Base-by-base conservation (phyloP, 2,113 vertebrate genomes). In the Tauraco erythrolophus region DNA sequence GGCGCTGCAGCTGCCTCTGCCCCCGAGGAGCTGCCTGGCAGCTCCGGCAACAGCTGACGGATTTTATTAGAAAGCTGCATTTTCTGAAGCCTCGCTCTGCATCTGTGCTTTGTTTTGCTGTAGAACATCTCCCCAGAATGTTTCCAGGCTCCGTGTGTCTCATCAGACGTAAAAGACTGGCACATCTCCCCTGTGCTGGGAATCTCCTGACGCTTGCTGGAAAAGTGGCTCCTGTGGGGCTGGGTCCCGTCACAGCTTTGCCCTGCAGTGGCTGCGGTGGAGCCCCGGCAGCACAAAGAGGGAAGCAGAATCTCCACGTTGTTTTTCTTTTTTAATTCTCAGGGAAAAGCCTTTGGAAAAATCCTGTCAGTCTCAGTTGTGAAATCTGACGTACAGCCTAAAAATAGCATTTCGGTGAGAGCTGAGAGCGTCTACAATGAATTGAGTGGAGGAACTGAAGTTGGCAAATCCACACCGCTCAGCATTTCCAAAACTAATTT, bases 401-500 rank as follows among this genome's bases (percentile, higher is more conserved):
- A 97, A 97, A 97, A 98, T 94, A 80, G 86, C 43, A n/a, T 64
- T 83, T 92, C 0, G 11, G 72, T 89, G 82, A 64, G 91, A 88
- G 94, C 94, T 50, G 72, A 58, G n/a, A 92, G 87, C 6, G 60
- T 89, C 82, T 61, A 75, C 56, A 84, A 2, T 89, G 92, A 94
- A 72, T 46, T 92, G 94, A 97, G 84, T 84, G 96, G 89, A 75
- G 84, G 74, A 64, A 37, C 77, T 89, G 65, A 83, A 95, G 84
- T 7, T 95, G 98, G 97, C 98, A 71, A 72, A 79, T 71, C 78
- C 70, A 35, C 43, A 10, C 50, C 13, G 82, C 81, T 97, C 94
- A 94, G 92, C 96, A 62, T 95, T 94, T 97, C 93, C 94, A 93
- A 97, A 98, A 97, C 96, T 98, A 95, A 97, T 96, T 95, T 97